Conservation (phyloP, 2,113 vertebrate genomes). For the Campylomormyrus numenius region DNA sequence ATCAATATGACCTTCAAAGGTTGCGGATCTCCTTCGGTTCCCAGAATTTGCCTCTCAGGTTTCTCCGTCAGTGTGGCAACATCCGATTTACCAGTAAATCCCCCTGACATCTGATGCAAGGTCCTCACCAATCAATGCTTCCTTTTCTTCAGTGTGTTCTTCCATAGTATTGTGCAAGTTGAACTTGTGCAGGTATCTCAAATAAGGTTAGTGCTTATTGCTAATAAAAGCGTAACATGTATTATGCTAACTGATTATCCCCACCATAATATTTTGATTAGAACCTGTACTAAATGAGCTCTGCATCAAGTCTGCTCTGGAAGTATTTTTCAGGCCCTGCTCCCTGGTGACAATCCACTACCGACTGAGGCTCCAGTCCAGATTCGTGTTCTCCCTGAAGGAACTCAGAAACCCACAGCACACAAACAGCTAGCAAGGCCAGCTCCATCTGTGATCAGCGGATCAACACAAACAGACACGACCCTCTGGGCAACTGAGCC, state of each 20-base stretch:
- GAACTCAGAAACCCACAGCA: background rate
- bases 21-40: background rate
- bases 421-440: background rate
- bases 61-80: background rate
- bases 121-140: background rate
- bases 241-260: background rate
- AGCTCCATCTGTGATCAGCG: background rate
- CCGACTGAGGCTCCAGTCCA: background rate
- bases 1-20: conserved; percentile 15
- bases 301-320: background rate
- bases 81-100: background rate
- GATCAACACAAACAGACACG: background rate
- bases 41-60: background rate
- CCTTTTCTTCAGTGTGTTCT: background rate
- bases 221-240: background rate
- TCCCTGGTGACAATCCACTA: background rate
- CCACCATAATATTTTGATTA: background rate
- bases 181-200: background rate
- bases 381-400: background rate
- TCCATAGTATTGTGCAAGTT: background rate
- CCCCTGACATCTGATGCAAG: background rate
- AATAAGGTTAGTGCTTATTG: background rate
- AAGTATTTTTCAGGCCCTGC: background rate
- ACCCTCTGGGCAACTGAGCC: background rate
- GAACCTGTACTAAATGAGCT: background rate